These are phyloP conservation scores for Latheticus oryzae DNA, from an alignment of 2,888 invertebrate species.

Conservation along the genomic window DNA sequence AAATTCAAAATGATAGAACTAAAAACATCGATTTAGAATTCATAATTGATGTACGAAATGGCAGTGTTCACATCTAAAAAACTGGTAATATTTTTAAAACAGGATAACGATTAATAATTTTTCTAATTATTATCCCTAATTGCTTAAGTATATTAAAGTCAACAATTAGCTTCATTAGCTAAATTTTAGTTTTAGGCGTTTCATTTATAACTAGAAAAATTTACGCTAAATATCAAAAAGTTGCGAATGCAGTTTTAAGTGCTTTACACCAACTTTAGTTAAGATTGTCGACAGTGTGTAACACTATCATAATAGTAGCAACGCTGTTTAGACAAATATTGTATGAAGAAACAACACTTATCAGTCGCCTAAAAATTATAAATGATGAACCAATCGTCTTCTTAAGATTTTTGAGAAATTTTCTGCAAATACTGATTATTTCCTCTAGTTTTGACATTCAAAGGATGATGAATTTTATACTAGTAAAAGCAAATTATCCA, in stretches of 20 bases:
- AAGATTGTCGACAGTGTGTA: slow-evolving; percentile 36
- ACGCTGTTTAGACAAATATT: too few relatives aligned
- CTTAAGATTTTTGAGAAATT: too few relatives aligned
- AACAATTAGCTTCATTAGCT: slow-evolving; percentile 47
- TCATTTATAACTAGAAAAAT: slow-evolving; percentile 41
- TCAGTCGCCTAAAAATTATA: too few relatives aligned
- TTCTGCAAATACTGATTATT: too few relatives aligned
- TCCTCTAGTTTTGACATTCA: too few relatives aligned
- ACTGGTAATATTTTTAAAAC: slow-evolving; percentile 41
- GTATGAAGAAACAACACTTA: too few relatives aligned
- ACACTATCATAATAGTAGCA: slow-evolving; percentile 16
- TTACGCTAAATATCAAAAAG: slow-evolving; percentile 41
- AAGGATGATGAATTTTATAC: too few relatives aligned
- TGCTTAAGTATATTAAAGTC: slow-evolving; percentile 51
- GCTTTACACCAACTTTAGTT: slow-evolving; percentile 36
- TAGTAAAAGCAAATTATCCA: too few relatives aligned
- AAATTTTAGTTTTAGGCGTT: slow-evolving; percentile 44
- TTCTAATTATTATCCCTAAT: slow-evolving; percentile 52
- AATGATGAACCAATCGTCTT: too few relatives aligned
- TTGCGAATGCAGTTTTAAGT: slow-evolving; percentile 37
- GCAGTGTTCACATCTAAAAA: slow-evolving; percentile 60
- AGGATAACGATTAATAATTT: slow-evolving; percentile 44
- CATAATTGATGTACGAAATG: slow-evolving; percentile 56
- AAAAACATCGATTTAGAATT: slow-evolving; percentile 56
- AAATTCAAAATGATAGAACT: slow-evolving; percentile 12